These are phyloP conservation scores for Vanacampus margaritifer DNA, from an alignment of 2,113 vertebrate species.

Conservation along the genomic window DNA sequence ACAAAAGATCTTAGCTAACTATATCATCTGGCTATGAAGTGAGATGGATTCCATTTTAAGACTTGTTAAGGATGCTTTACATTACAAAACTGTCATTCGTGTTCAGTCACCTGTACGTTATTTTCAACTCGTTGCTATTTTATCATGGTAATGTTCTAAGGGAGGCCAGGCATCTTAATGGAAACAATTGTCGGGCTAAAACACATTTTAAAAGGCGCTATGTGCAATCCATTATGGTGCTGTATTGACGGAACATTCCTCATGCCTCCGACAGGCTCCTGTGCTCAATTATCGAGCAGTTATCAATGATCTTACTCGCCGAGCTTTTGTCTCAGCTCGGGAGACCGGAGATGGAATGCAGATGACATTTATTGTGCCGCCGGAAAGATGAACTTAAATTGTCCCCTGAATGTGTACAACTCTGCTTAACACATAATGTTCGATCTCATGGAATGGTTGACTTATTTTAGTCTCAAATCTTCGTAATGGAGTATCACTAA, in stretches of 20 bases:
- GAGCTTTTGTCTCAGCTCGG: conserved; percentile 50
- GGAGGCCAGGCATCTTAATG: conserved; percentile 1
- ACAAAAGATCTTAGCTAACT: conserved; percentile 29
- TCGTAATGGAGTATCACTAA: background rate
- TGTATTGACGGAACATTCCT: conserved; percentile 34
- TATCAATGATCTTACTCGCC: conserved; percentile 43
- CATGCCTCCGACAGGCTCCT: conserved; percentile 43
- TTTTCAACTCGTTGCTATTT: conserved; percentile 6
- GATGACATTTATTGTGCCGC: conserved; percentile 1
- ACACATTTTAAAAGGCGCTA: conserved; percentile 26
- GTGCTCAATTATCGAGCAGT: conserved; percentile 57
- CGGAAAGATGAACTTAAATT: background rate
- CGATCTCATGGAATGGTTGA: background rate
- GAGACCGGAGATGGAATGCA: conserved; percentile 34
- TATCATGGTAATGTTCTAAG: conserved; percentile 4
- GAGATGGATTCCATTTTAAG: conserved; percentile 13
- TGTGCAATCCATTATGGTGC: conserved; percentile 36
- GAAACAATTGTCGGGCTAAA: conserved; percentile 15
- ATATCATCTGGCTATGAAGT: conserved; percentile 11
- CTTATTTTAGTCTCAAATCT: background rate
- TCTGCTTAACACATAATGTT: background rate
- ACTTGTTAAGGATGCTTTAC: background rate
- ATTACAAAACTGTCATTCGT: background rate
- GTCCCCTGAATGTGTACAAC: background rate
- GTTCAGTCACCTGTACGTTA: conserved; percentile 4